Percentiles rank a stretch among this genome's conserved stretches.
phyloP scores from a whole-genome alignment of 2,113 vertebrate species.

The Capricornis sumatraensis region DNA sequence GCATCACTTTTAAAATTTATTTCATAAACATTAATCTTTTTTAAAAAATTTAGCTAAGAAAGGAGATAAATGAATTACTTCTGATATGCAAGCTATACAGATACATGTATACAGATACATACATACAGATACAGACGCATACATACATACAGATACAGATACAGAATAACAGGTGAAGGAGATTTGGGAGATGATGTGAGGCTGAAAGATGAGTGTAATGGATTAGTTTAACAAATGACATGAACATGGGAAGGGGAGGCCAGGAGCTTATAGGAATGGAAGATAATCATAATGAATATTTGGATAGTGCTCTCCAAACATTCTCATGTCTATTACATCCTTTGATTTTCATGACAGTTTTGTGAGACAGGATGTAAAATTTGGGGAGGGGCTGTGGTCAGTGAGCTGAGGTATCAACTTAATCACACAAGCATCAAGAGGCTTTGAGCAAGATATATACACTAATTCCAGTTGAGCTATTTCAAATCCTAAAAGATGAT shows the following conservation, averaged over 20 bases:
- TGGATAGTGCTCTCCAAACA: not conserved
- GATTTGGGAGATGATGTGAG: fast-evolving
- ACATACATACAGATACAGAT: not conserved
- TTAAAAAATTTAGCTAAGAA: not conserved
- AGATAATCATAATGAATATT: not conserved
- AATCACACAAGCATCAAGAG: not conserved
- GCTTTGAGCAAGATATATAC: not conserved
- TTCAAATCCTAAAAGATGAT: not conserved
- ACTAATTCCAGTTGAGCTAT: not conserved
- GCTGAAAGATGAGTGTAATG: not conserved
- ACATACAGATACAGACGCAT: not conserved
- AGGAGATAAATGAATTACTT: not conserved
- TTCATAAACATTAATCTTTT: not conserved
- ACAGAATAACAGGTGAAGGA: not conserved
- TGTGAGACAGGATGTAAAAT: not conserved
- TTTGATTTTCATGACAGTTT: not conserved
- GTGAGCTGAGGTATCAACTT: not conserved
- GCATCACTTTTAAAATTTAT: not conserved
- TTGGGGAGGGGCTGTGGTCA: not conserved
- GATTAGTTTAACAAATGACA: not conserved
- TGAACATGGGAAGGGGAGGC: not conserved
- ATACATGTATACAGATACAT: no score
- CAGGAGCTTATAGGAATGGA: not conserved
- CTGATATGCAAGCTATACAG: not conserved
- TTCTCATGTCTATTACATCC: not conserved